Evolutionary conservation across 2,888 invertebrate genomes (phyloP).

Genomic region (Corbicula japonica): DNA sequence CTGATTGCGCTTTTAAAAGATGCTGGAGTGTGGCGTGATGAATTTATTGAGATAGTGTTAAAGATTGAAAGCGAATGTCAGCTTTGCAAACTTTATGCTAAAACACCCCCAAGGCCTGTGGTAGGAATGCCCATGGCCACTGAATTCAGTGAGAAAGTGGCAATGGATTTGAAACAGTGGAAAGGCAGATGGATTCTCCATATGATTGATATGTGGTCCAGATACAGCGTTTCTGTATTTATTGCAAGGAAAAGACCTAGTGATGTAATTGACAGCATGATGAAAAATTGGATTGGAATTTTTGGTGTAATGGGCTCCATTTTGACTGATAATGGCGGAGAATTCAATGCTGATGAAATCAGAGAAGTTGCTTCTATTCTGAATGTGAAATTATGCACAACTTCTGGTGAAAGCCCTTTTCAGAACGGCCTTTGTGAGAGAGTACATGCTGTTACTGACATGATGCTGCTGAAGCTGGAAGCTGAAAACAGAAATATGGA

Average conservation of each 20-base stretch:
- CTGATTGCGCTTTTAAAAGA: slow-evolving; percentile 41
- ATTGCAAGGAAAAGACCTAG: slow-evolving; percentile 32
- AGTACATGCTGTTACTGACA: slow-evolving; percentile 36
- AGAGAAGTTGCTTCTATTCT: slow-evolving; percentile 38
- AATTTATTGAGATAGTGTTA: slow-evolving; percentile 17
- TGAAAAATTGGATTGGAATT: slow-evolving; percentile 48
- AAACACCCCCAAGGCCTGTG: slow-evolving; percentile 49
- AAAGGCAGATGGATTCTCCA: slow-evolving; percentile 47
- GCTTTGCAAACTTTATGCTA: slow-evolving; percentile 47
- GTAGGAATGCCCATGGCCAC: slow-evolving; percentile 48
- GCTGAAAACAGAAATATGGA: slow-evolving; percentile 28
- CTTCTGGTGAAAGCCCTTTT: too few relatives aligned
- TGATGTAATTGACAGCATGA: slow-evolving; percentile 44
- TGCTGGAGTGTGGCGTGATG: slow-evolving; percentile 52
- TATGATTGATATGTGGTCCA: slow-evolving; percentile 56
- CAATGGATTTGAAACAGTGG: slow-evolving; percentile 57
- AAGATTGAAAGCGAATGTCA: slow-evolving; percentile 43
- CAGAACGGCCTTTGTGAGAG: too few relatives aligned
- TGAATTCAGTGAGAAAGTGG: slow-evolving; percentile 51
- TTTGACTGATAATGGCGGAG: slow-evolving; percentile 54
- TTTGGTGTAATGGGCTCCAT: slow-evolving; percentile 44
- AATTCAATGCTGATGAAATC: slow-evolving; percentile 52
- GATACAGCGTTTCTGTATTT: slow-evolving; percentile 47
- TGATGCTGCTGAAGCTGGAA: slow-evolving; percentile 46
- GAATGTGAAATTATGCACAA: too few relatives aligned